Percentiles rank a stretch among this genome's conserved stretches.
These are phyloP conservation scores for Cyphomyrmex costatus DNA, from an alignment of 1,140 invertebrate genomes.

Conservation along the genomic window DNA sequence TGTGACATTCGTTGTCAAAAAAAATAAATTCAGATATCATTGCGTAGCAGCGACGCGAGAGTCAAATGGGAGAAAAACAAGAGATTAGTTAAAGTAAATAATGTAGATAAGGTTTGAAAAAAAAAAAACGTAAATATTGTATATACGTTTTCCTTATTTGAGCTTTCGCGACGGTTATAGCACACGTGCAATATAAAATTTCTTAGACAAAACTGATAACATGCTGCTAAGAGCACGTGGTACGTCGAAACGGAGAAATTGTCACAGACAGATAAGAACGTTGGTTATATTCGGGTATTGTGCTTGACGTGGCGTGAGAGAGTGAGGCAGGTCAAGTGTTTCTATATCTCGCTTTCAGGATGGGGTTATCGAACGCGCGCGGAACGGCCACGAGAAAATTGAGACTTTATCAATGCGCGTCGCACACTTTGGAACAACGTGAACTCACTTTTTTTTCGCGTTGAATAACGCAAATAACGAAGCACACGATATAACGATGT, in stretches of 20 bases:
- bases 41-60: background rate
- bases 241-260: slow-evolving; percentile 63
- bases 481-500: background rate
- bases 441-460: background rate
- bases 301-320: slow-evolving; percentile 62
- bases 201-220: slow-evolving; percentile 49
- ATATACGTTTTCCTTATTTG: slow-evolving; percentile 9
- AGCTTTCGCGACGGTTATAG: background rate
- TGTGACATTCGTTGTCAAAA: background rate
- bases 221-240: slow-evolving; percentile 21
- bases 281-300: slow-evolving; percentile 73
- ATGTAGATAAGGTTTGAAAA: background rate
- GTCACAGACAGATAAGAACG: slow-evolving; percentile 67
- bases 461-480: slow-evolving; percentile 23
- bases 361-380: slow-evolving; percentile 48
- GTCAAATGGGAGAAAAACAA: background rate
- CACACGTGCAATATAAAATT: slow-evolving; percentile 28
- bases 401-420: slow-evolving; percentile 22
- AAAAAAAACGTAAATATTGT: slow-evolving; percentile 11
- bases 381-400: slow-evolving; percentile 29
- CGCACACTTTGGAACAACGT: background rate
- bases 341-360: slow-evolving; percentile 67
- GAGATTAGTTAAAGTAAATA: slow-evolving; percentile 9
- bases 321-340: slow-evolving; percentile 73
- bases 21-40: background rate